A percentile compares a stretch with the other conserved stretches of the same genome.
Evolutionary conservation across 2,888 invertebrate species (phyloP).

Genomic region (Lordiphosa andalusiaca): DNA sequence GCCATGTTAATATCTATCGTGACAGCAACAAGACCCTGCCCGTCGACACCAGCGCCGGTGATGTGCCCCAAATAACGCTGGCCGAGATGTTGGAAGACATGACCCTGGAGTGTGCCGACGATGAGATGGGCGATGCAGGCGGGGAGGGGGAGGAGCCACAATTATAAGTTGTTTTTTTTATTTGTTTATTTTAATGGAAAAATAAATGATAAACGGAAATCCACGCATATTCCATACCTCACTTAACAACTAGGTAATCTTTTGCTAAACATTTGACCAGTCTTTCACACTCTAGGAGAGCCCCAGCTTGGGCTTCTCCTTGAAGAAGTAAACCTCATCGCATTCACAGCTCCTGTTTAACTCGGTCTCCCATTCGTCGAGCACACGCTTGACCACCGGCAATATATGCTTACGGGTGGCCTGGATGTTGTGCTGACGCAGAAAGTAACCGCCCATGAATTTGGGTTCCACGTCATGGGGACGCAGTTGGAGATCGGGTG

Average conservation of each 20-base stretch:
- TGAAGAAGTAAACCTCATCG: slow-evolving; percentile 61
- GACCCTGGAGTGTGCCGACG: slow-evolving; percentile 84
- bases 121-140: slow-evolving; percentile 85
- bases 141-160: slow-evolving; percentile 33
- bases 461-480: slow-evolving; percentile 69
- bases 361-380: slow-evolving; percentile 57
- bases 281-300: slow-evolving; percentile 12
- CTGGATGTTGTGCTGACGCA: slow-evolving; percentile 83
- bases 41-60: slow-evolving; percentile 81
- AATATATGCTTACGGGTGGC: slow-evolving; percentile 87
- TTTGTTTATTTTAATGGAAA: too few species aligned
- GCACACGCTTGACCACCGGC: slow-evolving; percentile 83
- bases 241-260: too few species aligned
- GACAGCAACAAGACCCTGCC: slow-evolving; percentile 79
- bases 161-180: slow-evolving; percentile 33
- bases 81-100: slow-evolving; percentile 97
- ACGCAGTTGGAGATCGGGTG: slow-evolving; percentile 77
- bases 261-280: too few species aligned
- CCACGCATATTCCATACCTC: too few species aligned
- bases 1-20: slow-evolving; percentile 96
- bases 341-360: slow-evolving; percentile 34
- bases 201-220: too few species aligned
- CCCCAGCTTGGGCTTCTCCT: slow-evolving; percentile 59
- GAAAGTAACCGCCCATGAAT: slow-evolving; percentile 81
- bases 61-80: slow-evolving; percentile 88